Evolutionary conservation across 2,888 invertebrate genomes (phyloP).

Genomic region (Alloscopus bannaensis): DNA sequence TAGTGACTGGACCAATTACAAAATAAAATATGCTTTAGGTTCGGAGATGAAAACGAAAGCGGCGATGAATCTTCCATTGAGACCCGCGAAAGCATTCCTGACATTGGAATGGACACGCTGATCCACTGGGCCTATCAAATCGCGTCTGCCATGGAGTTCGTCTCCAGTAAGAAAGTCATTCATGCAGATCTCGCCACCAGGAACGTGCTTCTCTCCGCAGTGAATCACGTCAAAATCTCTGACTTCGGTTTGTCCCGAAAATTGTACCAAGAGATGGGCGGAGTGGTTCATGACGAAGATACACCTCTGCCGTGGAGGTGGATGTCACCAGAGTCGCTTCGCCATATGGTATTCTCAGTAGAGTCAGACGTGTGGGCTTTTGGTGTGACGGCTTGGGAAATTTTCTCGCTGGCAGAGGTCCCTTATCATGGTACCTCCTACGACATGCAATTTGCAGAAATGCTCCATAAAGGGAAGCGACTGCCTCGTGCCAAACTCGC

Average conservation of each 20-base stretch:
- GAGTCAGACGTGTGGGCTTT: slow-evolving; percentile 48
- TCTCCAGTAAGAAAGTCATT: slow-evolving; percentile 29
- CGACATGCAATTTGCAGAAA: slow-evolving; percentile 26
- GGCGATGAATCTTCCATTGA: not conserved
- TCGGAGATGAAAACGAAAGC: not conserved
- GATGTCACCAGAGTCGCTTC: slow-evolving; percentile 43
- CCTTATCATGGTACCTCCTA: slow-evolving; percentile 40
- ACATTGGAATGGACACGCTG: not conserved
- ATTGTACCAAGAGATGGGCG: slow-evolving; percentile 41
- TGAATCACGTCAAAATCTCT: slow-evolving; percentile 41
- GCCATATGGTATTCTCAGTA: slow-evolving; percentile 27
- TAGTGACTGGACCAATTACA: not conserved
- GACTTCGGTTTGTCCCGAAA: slow-evolving; percentile 57
- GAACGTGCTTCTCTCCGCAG: slow-evolving; percentile 26
- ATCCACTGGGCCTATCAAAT: slow-evolving; percentile 46
- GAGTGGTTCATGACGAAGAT: slow-evolving; percentile 29
- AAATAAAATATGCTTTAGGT: not conserved
- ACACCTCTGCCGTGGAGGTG: slow-evolving; percentile 51
- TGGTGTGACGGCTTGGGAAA: slow-evolving; percentile 44
- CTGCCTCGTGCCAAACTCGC: slow-evolving; percentile 34
- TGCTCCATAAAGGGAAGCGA: slow-evolving; percentile 24
- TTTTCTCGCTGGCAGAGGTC: slow-evolving; percentile 49
- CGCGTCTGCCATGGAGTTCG: slow-evolving; percentile 51
- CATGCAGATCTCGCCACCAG: slow-evolving; percentile 51
- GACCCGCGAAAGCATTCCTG: not conserved